Evolutionary conservation across 2,113 vertebrate genomes (phyloP).

Genomic region (Tenebrosternarchus preto): DNA sequence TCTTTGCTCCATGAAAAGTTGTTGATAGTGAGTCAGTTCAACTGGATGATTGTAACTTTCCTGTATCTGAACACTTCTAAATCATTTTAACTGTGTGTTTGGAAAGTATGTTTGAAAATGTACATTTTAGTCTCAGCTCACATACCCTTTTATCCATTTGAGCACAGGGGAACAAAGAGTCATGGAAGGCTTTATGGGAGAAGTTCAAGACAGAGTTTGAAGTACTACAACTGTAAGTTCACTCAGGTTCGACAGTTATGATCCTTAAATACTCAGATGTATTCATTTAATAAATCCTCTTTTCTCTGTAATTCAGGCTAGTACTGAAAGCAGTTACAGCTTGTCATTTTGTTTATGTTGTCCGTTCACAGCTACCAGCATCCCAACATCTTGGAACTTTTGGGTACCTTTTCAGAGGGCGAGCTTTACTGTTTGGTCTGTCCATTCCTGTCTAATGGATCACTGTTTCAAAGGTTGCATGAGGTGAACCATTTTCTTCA

Average conservation of each 20-base stretch:
- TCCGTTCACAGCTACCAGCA: slow-evolving; percentile 64
- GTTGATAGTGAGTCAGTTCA: too few relatives aligned
- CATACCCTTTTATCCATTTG: neutral
- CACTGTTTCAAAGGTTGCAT: slow-evolving; percentile 72
- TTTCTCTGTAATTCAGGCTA: neutral
- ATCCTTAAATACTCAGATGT: neutral
- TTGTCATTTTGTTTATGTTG: neutral
- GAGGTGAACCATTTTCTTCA: slow-evolving; percentile 54
- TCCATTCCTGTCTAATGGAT: slow-evolving; percentile 74
- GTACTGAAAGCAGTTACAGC: neutral
- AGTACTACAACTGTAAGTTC: slow-evolving; percentile 74
- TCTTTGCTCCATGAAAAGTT: too few relatives aligned
- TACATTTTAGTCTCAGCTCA: neutral
- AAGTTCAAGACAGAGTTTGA: slow-evolving; percentile 75
- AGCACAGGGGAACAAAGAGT: slow-evolving; percentile 53
- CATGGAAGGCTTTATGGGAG: slow-evolving; percentile 73
- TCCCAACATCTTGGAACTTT: slow-evolving; percentile 71
- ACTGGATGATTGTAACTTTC: too few relatives aligned
- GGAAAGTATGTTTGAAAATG: neutral
- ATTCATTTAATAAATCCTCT: neutral
- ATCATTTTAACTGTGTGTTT: neutral
- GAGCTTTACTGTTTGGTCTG: slow-evolving; percentile 71
- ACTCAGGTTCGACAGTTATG: neutral
- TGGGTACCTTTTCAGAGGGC: slow-evolving; percentile 68
- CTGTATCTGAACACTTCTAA: too few relatives aligned